Conservation (phyloP, 1,140 invertebrate species). For the Bradysia coprophila region DNA sequence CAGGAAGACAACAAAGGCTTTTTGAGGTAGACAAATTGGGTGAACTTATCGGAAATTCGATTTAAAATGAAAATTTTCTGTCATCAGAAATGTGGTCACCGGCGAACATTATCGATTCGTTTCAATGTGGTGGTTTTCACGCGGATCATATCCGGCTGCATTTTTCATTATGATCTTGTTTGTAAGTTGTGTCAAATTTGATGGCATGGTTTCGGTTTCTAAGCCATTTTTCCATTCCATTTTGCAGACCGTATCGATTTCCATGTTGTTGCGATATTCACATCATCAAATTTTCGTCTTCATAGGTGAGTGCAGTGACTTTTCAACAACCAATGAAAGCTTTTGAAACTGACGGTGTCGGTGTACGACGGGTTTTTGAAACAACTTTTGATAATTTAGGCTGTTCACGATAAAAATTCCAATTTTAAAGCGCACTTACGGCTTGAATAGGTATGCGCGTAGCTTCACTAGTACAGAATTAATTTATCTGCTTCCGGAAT, state of each 20-base stretch:
- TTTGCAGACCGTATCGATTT: constrained; percentile 92
- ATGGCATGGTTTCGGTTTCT: no score
- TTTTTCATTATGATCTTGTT: constrained; percentile 96
- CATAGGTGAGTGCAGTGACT: constrained; percentile 75
- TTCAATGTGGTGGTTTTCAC: constrained; percentile 90
- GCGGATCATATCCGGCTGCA: constrained; percentile 81
- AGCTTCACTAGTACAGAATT: no score
- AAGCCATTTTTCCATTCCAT: background rate
- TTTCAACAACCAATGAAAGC: no score
- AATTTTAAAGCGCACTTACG: no score
- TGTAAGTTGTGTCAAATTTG: constrained; percentile 77
- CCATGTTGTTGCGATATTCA: constrained; percentile 92
- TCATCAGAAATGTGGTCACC: constrained; percentile 87
- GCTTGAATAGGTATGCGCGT: no score
- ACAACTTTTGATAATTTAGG: no score
- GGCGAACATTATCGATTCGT: constrained; percentile 99
- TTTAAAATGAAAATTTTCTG: no score
- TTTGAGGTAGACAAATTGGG: constrained; percentile 56
- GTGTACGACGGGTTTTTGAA: no score
- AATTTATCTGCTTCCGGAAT: no score
- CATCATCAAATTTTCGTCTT: constrained; percentile 99
- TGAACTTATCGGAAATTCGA: no score
- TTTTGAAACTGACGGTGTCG: no score
- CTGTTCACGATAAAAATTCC: no score
- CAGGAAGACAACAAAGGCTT: constrained; percentile 93